Evolutionary conservation across 2,797 vertebrate genomes (phyloP), one percentile per base, ranked within the genome.

Genomic region (Squalus acanthias): DNA sequence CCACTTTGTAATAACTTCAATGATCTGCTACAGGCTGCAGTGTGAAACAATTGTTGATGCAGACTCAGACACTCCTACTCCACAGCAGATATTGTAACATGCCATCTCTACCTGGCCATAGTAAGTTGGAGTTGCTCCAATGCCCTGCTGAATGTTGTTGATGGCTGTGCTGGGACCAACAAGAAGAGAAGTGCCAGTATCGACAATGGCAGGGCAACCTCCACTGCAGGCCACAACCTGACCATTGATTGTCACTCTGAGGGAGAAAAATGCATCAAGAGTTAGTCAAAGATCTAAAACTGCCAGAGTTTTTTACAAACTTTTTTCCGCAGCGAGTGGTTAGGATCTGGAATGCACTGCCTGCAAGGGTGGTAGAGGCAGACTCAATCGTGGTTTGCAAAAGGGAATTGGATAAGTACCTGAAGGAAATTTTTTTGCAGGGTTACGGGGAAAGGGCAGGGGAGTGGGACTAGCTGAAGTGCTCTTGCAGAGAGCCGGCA

Each of bases 111-210:
- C 87, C 87, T 60, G 22, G 50, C 57, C 88, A 33, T 63, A 91
- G 57, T 5, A 91, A 63, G 0, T 7, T 15, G 26, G 57, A 33
- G 57, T 91, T 33, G 95, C 74, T 50, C 97, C 97, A 96, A 97
- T 96, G 96, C 96, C 97, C 96, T 96, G 1, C 60, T 98, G 97
- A 5, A 98, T 97, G 96, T 97, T 97, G 76, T 22, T 96, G 96
- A 98, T 98, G 96, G 97, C 97, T 89, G 0, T 96, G 96, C 53
- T 96, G 96, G 98, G 97, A 29, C 98, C 98, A 87, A 97, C 97
- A 9, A 98, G 97, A 95, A 94, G 72, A 96, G 98, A 98, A 94
- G 98, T 98, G 24, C 97, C 98, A 33, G 98, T 98, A 97, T 98
- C 98, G 70, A 97, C 96, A 96, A 98, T 97, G 96, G 97, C 97